Evolutionary conservation across 2,797 vertebrate genomes (phyloP), one percentile per base, ranked within the genome.

Genomic region (Pygocentrus nattereri): DNA sequence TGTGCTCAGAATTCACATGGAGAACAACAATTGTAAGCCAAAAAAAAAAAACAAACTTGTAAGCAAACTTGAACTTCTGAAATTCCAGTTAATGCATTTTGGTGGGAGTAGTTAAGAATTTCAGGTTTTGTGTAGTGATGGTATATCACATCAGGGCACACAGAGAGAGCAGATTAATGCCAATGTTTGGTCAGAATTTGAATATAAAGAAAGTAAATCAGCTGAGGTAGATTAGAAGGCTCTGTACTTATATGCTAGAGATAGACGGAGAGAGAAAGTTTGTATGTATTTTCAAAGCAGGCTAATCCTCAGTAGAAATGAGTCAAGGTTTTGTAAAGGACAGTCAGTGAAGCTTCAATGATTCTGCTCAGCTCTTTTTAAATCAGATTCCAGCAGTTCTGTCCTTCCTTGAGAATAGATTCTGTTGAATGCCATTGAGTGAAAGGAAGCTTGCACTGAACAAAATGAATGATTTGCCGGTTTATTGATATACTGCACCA

Each of bases 311-410:
- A n/a, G 72, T 58, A 50, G 54, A 70, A 72, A 76, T 58, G 44
- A 74, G 80, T 69, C 65, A 49, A 68, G 65, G 70, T 76, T 72
- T 78, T 84, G 70, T 76, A 49, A 76, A 80, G 67, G 78, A 65
- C 78, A 72, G 27, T 5, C 34, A 8, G 74, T 75, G 64, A 70
- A 54, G 58, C 64, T 52, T n/a, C 18, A 68, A 12, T 76, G 68
- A 56, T 71, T 74, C 18, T 30, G 25, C 49, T 58, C 25, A 11
- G n/a, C 25, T 69, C 64, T 67, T 72, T 44, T 41, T 64, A 23
- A 31, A 54, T 49, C 38, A 0, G 21, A 49, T 71, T 71, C 49
- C 52, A 31, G 27, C 41, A 65, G 56, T 72, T 59, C 56, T 72
- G 72, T 76, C 73, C 49, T 82, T 78, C 62, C 65, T 5, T 67